phyloP scores from a whole-genome alignment of 2,113 vertebrate genomes.

The Genyomyrus donnyi region DNA sequence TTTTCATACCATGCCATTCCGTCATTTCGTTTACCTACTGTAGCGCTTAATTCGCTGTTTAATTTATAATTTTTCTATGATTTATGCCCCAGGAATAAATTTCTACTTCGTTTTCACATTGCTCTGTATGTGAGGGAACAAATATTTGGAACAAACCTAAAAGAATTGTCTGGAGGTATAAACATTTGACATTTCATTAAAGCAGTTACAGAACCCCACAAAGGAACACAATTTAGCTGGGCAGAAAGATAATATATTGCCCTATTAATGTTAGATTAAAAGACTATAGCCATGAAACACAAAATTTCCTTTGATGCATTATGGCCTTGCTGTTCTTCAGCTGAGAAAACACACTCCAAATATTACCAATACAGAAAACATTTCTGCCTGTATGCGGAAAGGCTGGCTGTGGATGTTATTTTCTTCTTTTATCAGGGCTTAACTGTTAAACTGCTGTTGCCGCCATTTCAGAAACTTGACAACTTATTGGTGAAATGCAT shows the following conservation, averaged over 20 bases:
- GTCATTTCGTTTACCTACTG: background rate
- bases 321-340: background rate
- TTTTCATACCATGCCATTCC: background rate
- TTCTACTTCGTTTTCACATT: constrained; percentile 2
- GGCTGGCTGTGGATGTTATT: background rate
- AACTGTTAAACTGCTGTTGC: background rate
- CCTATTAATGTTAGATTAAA: constrained; percentile 18
- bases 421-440: background rate
- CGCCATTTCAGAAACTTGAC: background rate
- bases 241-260: constrained; percentile 7
- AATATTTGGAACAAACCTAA: background rate
- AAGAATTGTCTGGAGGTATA: constrained; percentile 2
- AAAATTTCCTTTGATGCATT: constrained; percentile 14
- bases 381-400: background rate
- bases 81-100: background rate
- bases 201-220: background rate
- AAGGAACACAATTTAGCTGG: constrained; percentile 2
- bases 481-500: background rate
- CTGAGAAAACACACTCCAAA: constrained; percentile 2
- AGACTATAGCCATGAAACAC: background rate
- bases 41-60: background rate
- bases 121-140: background rate
- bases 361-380: background rate
- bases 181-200: constrained; percentile 11
- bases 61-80: background rate